phyloP scores from a whole-genome alignment of 2,888 invertebrate species.

The Aproaerema taeniolella region DNA sequence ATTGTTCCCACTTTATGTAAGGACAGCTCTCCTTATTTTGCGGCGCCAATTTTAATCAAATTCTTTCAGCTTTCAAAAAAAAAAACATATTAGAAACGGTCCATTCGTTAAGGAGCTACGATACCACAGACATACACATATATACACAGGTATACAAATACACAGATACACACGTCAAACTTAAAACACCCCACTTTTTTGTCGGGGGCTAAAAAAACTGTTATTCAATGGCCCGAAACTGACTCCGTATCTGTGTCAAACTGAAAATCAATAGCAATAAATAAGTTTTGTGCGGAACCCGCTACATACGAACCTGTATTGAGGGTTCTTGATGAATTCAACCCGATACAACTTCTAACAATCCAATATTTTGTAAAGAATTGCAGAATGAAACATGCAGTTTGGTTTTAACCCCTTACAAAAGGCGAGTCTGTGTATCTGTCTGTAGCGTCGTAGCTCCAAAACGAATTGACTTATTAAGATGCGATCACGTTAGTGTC shows the following conservation, averaged over 20 bases:
- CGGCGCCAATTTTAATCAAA: too few relatives aligned
- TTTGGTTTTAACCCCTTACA: too few relatives aligned
- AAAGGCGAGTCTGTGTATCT: background rate
- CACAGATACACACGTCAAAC: background rate
- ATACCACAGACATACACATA: too few relatives aligned
- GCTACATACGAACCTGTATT: background rate
- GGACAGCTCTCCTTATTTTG: too few relatives aligned
- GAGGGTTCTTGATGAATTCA: conserved; percentile 4
- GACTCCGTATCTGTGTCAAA: background rate
- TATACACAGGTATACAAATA: background rate
- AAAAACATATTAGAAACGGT: background rate
- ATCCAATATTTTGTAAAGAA: too few relatives aligned
- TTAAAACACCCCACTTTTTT: background rate
- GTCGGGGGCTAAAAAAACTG: too few relatives aligned
- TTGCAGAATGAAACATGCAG: too few relatives aligned
- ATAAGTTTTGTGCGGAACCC: conserved; percentile 8
- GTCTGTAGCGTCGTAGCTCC: background rate
- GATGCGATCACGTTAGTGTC: too few relatives aligned
- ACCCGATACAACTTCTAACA: conserved; percentile 7
- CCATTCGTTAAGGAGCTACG: too few relatives aligned
- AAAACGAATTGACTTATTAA: background rate
- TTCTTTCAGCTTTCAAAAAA: too few relatives aligned
- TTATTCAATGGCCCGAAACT: too few relatives aligned
- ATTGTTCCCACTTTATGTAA: too few relatives aligned
- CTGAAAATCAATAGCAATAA: conserved; percentile 8